Conservation (phyloP, 2,113 vertebrate species). For the Phylloscopus trochilus region DNA sequence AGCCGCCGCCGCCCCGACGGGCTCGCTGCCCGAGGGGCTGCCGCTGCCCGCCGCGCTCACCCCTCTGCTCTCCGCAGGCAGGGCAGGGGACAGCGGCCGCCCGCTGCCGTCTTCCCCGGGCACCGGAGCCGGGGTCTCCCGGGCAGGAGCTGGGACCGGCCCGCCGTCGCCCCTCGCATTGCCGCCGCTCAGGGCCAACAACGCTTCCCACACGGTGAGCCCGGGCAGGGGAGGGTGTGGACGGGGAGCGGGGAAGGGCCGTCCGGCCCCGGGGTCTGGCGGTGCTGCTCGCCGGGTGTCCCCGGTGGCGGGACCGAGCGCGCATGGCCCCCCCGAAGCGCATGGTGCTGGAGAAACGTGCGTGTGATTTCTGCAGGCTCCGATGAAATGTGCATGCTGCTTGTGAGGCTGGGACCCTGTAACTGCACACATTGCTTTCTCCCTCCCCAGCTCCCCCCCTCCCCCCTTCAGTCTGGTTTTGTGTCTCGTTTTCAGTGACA, state of each 20-base stretch:
- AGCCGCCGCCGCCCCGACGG: not conserved
- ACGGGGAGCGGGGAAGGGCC: too few relatives aligned
- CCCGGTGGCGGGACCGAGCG: not conserved
- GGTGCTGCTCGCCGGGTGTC: not conserved
- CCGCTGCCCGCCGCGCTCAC: not conserved
- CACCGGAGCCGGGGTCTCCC: slow-evolving; percentile 72
- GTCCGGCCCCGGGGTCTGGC: not conserved
- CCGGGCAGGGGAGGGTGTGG: not conserved
- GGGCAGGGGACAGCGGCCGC: slow-evolving; percentile 76
- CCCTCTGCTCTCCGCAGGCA: slow-evolving; percentile 44
- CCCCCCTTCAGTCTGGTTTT: not conserved
- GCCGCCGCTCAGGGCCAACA: slow-evolving; percentile 84
- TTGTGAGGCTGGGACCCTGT: not conserved
- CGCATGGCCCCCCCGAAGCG: not conserved
- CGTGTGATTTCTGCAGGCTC: not conserved
- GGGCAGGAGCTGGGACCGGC: slow-evolving; percentile 77
- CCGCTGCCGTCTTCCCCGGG: slow-evolving; percentile 75
- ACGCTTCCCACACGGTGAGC: slow-evolving; percentile 76
- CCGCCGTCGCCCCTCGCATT: slow-evolving; percentile 79
- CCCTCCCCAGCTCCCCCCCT: too few relatives aligned
- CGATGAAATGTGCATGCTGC: not conserved
- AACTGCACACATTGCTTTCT: not conserved
- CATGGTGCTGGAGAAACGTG: not conserved
- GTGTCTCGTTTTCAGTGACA: slow-evolving; percentile 1
- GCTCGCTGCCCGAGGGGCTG: not conserved